Evolutionary conservation across 2,888 invertebrate species (phyloP).

Genomic region (Drosophila meridionalis): DNA sequence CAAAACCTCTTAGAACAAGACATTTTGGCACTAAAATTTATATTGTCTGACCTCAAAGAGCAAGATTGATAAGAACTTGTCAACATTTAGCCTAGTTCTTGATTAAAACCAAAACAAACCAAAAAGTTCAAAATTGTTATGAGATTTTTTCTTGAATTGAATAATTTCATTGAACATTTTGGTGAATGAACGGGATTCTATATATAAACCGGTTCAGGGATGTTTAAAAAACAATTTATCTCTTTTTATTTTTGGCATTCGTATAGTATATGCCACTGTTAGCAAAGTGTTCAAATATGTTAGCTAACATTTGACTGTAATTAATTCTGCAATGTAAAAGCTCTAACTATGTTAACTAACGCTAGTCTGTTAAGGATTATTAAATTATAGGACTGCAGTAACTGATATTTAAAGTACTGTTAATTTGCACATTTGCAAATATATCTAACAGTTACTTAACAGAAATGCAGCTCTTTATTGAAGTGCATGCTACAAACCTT

Average conservation of each 20-base stretch:
- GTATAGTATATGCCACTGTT: neutral
- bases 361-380: neutral
- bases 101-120: constrained; percentile 12
- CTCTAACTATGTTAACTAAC: neutral
- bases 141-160: neutral
- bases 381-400: neutral
- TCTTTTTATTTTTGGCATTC: neutral
- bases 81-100: constrained; percentile 2
- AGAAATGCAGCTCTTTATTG: neutral
- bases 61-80: constrained; percentile 13
- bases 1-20: neutral
- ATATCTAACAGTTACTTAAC: neutral
- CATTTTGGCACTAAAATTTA: constrained; percentile 7
- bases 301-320: neutral
- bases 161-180: constrained; percentile 2
- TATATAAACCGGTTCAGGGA: constrained; percentile 1
- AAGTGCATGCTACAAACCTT: neutral
- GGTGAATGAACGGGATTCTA: constrained; percentile 9
- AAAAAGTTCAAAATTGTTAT: neutral
- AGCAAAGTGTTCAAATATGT: neutral
- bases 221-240: neutral
- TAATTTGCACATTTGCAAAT: neutral
- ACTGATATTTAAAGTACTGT: neutral
- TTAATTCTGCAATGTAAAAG: neutral
- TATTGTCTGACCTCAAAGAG: constrained; percentile 13